Evolutionary conservation across 2,888 invertebrate species (phyloP), one percentile per base, ranked within the genome.

Genomic region (Ypsolopha scabrella): DNA sequence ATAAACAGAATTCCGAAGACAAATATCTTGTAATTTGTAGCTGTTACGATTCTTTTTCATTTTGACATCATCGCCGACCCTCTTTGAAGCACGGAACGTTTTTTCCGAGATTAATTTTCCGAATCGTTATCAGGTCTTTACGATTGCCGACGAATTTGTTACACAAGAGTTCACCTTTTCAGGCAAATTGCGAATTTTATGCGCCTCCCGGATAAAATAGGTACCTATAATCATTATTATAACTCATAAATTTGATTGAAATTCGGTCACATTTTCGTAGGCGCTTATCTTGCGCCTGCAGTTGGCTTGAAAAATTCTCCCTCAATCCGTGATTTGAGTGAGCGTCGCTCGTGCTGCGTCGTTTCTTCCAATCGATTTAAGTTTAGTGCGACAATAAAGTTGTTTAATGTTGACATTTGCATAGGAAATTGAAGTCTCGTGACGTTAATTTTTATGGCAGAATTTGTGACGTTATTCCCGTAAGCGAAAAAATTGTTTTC

Each of bases 161-260:
- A 83, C 85, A 75, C 70, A 67, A 80, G 79, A 83, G 68, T 80
- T 79, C 85, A 83, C 81, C 86, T 86, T 83, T 86, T 83, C 80
- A 80, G 65, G 75, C 65, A 75, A 81, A 83, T 83, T 78, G 79
- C 77, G 79, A 83, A 83, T 82, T 80, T 80, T 76, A 78, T 78
- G 82, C 78, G 76, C 56, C 65, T 66, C 73, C 61, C 70, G 65
- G 82, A 83, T 85, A 83, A 83, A 81, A 49, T 41, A 39, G 46
- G 76, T 74, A 71, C 80, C 81, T 81, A 81, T 80, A 81, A 83
- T 85, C 79, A 83, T 85, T 83, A 83, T 85, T 76, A 80, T 82
- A 82, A 82, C 70, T 85, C 81, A 82, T 86, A 85, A 85, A 85
- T 83, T 83, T 80, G 80, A 86, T 85, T 83, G 85, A 85, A 85